These are phyloP conservation scores for Ectobius pallidus DNA, from an alignment of 2,888 invertebrate species.

Conservation along the genomic window DNA sequence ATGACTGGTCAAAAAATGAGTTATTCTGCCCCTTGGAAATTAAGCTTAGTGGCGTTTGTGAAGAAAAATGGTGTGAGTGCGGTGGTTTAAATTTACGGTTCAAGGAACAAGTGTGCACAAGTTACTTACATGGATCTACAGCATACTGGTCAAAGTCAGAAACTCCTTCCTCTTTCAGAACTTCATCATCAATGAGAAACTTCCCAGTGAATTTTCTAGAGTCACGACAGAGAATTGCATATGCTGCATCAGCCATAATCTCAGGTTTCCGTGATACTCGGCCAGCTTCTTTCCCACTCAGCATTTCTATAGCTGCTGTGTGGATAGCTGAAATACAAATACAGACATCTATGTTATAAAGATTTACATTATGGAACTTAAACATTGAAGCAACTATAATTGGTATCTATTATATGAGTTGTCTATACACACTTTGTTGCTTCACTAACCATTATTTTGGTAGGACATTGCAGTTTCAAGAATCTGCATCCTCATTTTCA, in stretches of 20 bases:
- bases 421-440: too few species aligned
- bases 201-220: slow-evolving; percentile 82
- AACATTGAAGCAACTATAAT: too few species aligned
- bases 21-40: too few species aligned
- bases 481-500: too few species aligned
- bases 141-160: slow-evolving; percentile 86
- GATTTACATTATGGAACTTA: neutral
- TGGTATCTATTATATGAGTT: too few species aligned
- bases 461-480: too few species aligned
- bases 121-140: slow-evolving; percentile 71
- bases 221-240: slow-evolving; percentile 78
- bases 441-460: too few species aligned
- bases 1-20: too few species aligned
- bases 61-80: too few species aligned
- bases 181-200: slow-evolving; percentile 91
- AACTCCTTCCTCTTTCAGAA: slow-evolving; percentile 79
- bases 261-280: slow-evolving; percentile 77
- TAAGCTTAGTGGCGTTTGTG: too few species aligned
- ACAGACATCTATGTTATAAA: neutral
- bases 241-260: slow-evolving; percentile 90
- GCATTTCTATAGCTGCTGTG: slow-evolving; percentile 92
- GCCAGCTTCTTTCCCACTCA: slow-evolving; percentile 70
- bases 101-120: too few species aligned
- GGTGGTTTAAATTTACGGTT: too few species aligned
- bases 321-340: slow-evolving; percentile 70